Conservation (phyloP, 2,113 vertebrate genomes). For the Indri indri region DNA sequence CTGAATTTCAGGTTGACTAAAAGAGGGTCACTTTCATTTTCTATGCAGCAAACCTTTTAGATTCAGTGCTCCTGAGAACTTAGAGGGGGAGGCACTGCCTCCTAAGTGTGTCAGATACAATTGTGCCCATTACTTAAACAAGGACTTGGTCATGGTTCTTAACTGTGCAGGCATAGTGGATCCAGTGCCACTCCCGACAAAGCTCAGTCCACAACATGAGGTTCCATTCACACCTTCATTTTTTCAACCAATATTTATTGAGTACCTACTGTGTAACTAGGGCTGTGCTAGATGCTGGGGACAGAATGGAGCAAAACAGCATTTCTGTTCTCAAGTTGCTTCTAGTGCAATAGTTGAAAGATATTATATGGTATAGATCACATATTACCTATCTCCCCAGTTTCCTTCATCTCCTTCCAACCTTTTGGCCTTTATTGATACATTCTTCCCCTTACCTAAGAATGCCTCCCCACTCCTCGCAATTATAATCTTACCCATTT, state of each 20-base stretch:
- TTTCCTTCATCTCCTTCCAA: neutral
- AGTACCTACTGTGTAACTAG: neutral
- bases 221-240: neutral
- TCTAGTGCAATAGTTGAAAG: neutral
- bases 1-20: neutral
- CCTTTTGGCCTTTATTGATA: neutral
- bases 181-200: neutral
- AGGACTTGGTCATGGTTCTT: neutral
- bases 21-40: neutral
- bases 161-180: neutral
- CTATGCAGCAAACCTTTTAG: neutral
- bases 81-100: neutral
- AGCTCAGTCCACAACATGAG: neutral
- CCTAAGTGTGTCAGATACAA: no score
- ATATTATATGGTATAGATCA: neutral
- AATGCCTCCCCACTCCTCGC: neutral
- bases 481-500: neutral
- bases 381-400: neutral
- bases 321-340: neutral
- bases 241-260: neutral
- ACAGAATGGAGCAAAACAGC: neutral
- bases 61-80: neutral
- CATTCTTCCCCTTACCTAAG: neutral
- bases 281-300: neutral
- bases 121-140: neutral